Conservation (phyloP, 2,797 vertebrate species). For the Masticophis lateralis region DNA sequence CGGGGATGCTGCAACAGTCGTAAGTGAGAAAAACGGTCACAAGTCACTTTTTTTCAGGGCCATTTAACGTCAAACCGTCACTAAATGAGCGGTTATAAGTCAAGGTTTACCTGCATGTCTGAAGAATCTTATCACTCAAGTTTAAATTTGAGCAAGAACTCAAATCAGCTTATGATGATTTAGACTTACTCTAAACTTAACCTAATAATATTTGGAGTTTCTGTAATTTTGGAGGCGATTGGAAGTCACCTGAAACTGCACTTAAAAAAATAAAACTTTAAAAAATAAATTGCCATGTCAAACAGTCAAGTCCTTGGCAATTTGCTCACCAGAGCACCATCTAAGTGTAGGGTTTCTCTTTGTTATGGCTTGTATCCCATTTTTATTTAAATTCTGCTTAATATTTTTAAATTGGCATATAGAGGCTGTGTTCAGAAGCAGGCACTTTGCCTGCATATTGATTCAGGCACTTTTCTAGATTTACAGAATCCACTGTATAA, state of each 20-base stretch:
- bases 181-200: not conserved
- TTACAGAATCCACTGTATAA: not conserved
- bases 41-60: too few species aligned
- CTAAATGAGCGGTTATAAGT: too few species aligned
- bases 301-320: not conserved
- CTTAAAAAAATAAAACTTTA: not conserved
- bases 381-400: not conserved
- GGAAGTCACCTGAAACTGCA: not conserved
- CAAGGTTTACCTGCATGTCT: not conserved
- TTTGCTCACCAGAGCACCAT: too few species aligned
- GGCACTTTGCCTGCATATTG: not conserved
- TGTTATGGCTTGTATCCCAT: not conserved
- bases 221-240: not conserved
- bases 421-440: not conserved
- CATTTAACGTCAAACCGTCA: too few species aligned
- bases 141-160: not conserved
- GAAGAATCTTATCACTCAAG: not conserved
- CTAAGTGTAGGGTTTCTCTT: not conserved
- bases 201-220: not conserved
- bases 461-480: not conserved
- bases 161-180: not conserved
- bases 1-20: too few species aligned
- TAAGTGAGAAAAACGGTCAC: too few species aligned
- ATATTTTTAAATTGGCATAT: not conserved
- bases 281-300: not conserved